phyloP scores from a whole-genome alignment of 2,113 vertebrate genomes.

The Alaudala cheleensis region DNA sequence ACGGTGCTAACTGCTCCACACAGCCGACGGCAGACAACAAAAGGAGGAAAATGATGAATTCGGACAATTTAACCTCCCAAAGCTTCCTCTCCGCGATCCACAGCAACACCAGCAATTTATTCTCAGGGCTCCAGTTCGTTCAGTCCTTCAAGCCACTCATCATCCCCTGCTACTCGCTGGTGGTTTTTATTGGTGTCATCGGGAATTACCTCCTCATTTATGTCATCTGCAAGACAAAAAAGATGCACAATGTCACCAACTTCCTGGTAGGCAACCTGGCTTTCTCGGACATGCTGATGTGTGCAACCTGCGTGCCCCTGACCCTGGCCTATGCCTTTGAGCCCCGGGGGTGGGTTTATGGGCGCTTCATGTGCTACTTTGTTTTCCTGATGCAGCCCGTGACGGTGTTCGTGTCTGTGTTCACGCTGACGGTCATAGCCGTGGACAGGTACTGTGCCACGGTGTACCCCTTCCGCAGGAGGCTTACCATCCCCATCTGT shows the following conservation, averaged over 20 bases:
- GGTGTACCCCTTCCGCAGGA: constrained; percentile 81
- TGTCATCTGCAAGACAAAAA: constrained; percentile 80
- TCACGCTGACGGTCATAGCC: constrained; percentile 79
- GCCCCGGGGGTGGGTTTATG: constrained; percentile 77
- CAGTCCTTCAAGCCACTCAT: constrained; percentile 84
- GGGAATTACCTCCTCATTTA: constrained; percentile 85
- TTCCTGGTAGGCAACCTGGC: constrained; percentile 87
- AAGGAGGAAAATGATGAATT: constrained; percentile 56
- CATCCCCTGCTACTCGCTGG: constrained; percentile 79
- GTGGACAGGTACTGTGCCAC: constrained; percentile 81
- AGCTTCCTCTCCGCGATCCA: constrained; percentile 74
- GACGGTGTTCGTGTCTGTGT: constrained; percentile 79
- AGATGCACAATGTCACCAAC: constrained; percentile 86
- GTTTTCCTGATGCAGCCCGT: constrained; percentile 80
- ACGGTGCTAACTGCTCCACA: neutral
- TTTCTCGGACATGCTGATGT: constrained; percentile 87
- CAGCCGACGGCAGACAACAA: neutral
- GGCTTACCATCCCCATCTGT: constrained; percentile 78
- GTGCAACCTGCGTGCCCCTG: constrained; percentile 79
- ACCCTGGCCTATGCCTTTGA: constrained; percentile 81
- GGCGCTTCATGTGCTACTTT: constrained; percentile 79
- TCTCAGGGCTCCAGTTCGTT: constrained; percentile 81
- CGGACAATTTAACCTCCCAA: constrained; percentile 70
- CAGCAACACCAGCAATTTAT: constrained; percentile 67
- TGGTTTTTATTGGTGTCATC: constrained; percentile 78